Evolutionary conservation across 1,140 invertebrate species (phyloP).

Genomic region (Hirudo medicinalis): DNA sequence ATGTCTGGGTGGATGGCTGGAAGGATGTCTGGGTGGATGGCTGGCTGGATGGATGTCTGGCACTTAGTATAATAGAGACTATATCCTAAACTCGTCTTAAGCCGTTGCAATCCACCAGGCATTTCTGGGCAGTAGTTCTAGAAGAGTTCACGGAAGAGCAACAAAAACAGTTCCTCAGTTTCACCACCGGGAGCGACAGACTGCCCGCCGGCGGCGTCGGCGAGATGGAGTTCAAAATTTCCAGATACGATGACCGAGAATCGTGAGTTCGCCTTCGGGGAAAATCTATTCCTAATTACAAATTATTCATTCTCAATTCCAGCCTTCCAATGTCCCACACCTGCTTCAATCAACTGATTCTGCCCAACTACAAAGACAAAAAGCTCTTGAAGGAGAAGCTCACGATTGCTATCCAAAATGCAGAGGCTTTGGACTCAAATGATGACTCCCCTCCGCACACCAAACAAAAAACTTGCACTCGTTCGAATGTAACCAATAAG

Average conservation of each 20-base stretch:
- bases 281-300: no score
- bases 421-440: conserved; percentile 54
- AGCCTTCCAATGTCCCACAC: conserved; percentile 53
- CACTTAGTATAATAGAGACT: no score
- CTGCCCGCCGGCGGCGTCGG: conserved; percentile 54
- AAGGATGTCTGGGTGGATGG: no score
- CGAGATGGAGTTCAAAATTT: conserved; percentile 56
- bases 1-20: no score
- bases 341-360: conserved; percentile 55
- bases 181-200: conserved; percentile 54
- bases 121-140: conserved; percentile 52
- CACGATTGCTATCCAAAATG: conserved; percentile 52
- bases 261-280: conserved; percentile 34
- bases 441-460: conserved; percentile 19
- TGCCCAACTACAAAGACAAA: conserved; percentile 49
- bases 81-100: no score
- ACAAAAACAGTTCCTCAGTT: conserved; percentile 52
- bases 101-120: conserved; percentile 34
- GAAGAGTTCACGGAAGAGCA: conserved; percentile 45
- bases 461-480: no score
- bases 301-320: conserved; percentile 19
- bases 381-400: conserved; percentile 49
- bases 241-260: conserved; percentile 37
- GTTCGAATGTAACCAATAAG: no score
- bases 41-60: no score